Conservation (phyloP, 2,888 invertebrate genomes). For the Lottia gigantea region DNA sequence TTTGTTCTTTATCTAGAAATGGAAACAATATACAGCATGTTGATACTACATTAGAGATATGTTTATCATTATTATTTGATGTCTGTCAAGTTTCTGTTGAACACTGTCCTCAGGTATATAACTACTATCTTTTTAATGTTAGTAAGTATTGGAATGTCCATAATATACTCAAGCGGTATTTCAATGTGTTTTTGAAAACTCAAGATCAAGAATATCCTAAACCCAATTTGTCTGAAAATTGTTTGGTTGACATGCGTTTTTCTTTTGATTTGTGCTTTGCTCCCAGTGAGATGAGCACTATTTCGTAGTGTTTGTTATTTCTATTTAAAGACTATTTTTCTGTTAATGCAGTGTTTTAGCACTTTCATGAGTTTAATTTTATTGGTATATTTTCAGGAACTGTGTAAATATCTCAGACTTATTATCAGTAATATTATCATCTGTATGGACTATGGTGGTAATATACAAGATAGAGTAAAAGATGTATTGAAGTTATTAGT, state of each 20-base stretch:
- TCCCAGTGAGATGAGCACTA: no score
- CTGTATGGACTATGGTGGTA: slow-evolving; percentile 26
- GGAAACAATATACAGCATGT: background rate
- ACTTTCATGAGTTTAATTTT: no score
- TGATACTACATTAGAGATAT: slow-evolving; percentile 8
- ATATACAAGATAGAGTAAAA: slow-evolving; percentile 36
- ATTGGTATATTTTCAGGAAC: slow-evolving; percentile 45
- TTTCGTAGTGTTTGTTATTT: no score
- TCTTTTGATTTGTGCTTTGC: no score
- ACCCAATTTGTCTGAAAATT: no score
- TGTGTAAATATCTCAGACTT: slow-evolving; percentile 53
- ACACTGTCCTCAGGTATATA: slow-evolving; percentile 44
- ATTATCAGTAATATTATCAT: slow-evolving; percentile 47
- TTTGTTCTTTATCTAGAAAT: background rate
- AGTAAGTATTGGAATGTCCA: no score
- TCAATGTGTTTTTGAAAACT: no score
- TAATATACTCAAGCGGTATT: no score
- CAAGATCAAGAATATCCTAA: no score
- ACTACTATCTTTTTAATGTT: background rate
- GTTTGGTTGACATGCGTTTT: no score
- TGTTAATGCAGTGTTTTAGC: no score
- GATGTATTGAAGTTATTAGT: slow-evolving; percentile 44
- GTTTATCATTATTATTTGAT: slow-evolving; percentile 41
- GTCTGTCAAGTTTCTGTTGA: slow-evolving; percentile 41
- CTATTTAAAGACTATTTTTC: no score